A percentile compares a stretch with the other conserved stretches of the same genome.
Conservation (phyloP, 2,113 vertebrate species). For the Neopipo cinnamomea region DNA sequence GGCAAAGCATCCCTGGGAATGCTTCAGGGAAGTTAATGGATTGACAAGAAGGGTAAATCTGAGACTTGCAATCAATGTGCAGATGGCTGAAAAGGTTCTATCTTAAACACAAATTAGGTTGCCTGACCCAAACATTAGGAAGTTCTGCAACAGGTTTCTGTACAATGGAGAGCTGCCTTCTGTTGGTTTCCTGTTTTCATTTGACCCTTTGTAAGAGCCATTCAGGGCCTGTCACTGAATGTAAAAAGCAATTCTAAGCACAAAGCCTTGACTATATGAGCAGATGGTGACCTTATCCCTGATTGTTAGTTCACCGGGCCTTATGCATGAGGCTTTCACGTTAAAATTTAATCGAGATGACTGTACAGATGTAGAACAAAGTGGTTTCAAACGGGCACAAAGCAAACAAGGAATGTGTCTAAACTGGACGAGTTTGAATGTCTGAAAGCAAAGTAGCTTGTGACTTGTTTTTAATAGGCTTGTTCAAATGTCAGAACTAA, state of each 20-base stretch:
- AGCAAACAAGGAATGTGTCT: constrained; percentile 16
- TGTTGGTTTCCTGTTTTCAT: constrained; percentile 16
- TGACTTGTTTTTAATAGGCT: not conserved
- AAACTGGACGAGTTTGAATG: not conserved
- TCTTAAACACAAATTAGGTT: not conserved
- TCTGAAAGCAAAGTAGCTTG: constrained; percentile 22
- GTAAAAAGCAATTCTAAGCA: constrained; percentile 34
- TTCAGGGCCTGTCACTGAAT: not conserved
- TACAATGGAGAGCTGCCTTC: not conserved
- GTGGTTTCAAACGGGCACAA: not conserved
- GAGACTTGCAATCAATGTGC: not conserved
- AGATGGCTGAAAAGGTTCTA: not conserved
- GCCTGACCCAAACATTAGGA: not conserved
- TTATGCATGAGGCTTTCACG: not conserved
- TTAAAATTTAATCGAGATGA: constrained; percentile 58
- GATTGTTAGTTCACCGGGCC: not conserved
- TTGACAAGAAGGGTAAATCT: not conserved
- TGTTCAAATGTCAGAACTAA: not conserved
- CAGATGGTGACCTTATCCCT: constrained; percentile 63
- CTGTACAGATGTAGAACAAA: constrained; percentile 33
- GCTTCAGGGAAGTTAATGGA: not conserved
- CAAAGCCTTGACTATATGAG: constrained; percentile 24
- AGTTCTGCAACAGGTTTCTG: not conserved
- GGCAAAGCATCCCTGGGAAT: not conserved
- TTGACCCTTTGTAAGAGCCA: not conserved